Evolutionary conservation across 2,113 vertebrate genomes (phyloP).

Genomic region (Callorhinus ursinus): DNA sequence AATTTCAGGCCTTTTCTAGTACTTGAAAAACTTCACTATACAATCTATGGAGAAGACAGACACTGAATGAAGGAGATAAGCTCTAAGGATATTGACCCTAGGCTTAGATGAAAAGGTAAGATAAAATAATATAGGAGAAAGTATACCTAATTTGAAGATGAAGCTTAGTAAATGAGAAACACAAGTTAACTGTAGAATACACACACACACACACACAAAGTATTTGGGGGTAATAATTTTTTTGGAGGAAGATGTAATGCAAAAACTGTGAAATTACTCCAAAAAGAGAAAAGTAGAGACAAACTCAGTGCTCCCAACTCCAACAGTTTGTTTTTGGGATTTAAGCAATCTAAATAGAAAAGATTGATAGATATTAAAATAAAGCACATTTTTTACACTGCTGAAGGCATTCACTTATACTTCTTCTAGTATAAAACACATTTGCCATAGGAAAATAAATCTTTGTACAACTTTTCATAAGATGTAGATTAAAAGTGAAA

Average conservation of each 20-base stretch:
- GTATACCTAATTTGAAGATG: not conserved
- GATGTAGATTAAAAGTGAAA: conserved; percentile 14
- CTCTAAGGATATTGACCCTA: not conserved
- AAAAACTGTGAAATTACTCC: conserved; percentile 11
- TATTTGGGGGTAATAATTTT: not conserved
- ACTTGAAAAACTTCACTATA: not conserved
- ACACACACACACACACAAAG: not conserved
- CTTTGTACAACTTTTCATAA: not conserved
- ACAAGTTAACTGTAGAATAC: not conserved
- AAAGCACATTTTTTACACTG: not conserved
- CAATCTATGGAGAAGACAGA: not conserved
- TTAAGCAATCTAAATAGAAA: not conserved
- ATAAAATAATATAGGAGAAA: not conserved
- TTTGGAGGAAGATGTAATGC: not conserved
- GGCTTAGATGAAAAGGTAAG: not conserved
- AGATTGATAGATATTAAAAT: not conserved
- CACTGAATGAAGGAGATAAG: not conserved
- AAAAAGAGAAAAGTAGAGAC: not conserved
- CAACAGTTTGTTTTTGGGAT: not conserved
- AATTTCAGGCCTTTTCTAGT: not conserved
- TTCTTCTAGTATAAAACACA: conserved; percentile 1
- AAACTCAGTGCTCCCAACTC: not conserved
- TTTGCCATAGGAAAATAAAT: not conserved
- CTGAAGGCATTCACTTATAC: conserved; percentile 3
- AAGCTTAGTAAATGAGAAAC: not conserved